Base-by-base conservation (phyloP, 2,113 vertebrate genomes). In the Sylvia atricapilla region DNA sequence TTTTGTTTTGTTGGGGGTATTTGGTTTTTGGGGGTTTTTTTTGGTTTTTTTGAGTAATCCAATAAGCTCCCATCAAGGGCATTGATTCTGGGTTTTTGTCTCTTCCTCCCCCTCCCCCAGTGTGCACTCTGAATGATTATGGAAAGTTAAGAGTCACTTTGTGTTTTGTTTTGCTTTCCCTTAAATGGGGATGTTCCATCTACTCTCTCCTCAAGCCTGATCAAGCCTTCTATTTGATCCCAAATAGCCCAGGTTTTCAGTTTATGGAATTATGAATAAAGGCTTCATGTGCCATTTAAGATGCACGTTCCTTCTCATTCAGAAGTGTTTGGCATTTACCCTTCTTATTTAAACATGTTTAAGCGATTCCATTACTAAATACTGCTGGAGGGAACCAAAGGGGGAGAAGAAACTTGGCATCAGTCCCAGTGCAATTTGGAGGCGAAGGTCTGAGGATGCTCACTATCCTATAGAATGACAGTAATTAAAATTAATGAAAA, bases 401-500 rank as follows among this genome's bases (percentile, higher is more conserved):
- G 47, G 63, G 81, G 94, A 94, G 91, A 93, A 94, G 78, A 97
- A 92, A 96, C 72, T 90, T 97, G 97, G 97, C 96, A 91, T 10
- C 60, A 85, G 53, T 97, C 97, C 96, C 96, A 96, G 93, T 89
- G 92, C 81, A 95, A 95, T 96, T 96, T 97, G 84, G 95, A 97
- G 93, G 91, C 4, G 2, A 93, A 94, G 93, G 95, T 55, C 95
- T 95, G 66, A 97, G 95, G 95, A 96, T 97, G 94, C 94, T 97
- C 90, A 23, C 96, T 97, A 92, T 87, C 89, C 92, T 95, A 93
- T 66, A 97, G 94, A 96, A 97, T 95, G 96, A 97, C 92, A 96
- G 96, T 90, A 95, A 97, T 97, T 97, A 97, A 97, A 97, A 97
- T 95, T 97, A 97, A 97, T 97, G 97, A 97, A 97, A 97, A 97